Evolutionary conservation across 2,888 invertebrate species (phyloP), one percentile per base, ranked within the genome.

Genomic region (Empis stercorea): DNA sequence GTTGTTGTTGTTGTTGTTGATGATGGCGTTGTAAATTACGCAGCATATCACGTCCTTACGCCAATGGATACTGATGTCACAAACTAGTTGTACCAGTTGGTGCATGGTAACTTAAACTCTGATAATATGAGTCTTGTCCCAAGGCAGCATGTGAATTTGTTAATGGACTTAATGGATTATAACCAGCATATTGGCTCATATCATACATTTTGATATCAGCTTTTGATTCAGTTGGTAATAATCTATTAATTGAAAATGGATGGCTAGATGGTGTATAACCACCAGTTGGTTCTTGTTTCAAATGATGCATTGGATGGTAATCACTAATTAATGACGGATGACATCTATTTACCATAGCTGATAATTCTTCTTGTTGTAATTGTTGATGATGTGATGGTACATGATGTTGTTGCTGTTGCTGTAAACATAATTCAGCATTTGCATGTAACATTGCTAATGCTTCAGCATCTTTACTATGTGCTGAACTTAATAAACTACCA

Each of bases 141-240:
- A 78, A 67, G 62, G 70, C 68, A 76, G 75, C 71, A 57, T 79
- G 79, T 56, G 78, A 71, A 55, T 78, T 79, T 40, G 76, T 74
- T 55, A 79, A 68, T 37, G 77, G 76, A 60, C 76, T 78, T 56
- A 78, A 71, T 45, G 76, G 75, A 57, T 77, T 79, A 40, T 40
- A 40, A 40, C 40, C 20, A 34, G 73, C 73, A 57, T 79, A 79
- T 54, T 76, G 76, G 52, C 78, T 77, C 72, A 85, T 87, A 63
- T 87, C 89, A 72, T 92, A 92, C 87, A 92, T 88, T 72, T 91
- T 92, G 59, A 89, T 80, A 71, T 92, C 92, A 55, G 88, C 76
- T 70, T 91, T 89, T 55, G 85, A 83, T 67, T 88, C 88, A 45
- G 83, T 79, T 46, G 93, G 92, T 62, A 95, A 77, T 64, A 95